A percentile compares a stretch with the other conserved stretches of the same genome.
phyloP scores from a whole-genome alignment of 2,797 vertebrate genomes.

The Scleropages formosus region DNA sequence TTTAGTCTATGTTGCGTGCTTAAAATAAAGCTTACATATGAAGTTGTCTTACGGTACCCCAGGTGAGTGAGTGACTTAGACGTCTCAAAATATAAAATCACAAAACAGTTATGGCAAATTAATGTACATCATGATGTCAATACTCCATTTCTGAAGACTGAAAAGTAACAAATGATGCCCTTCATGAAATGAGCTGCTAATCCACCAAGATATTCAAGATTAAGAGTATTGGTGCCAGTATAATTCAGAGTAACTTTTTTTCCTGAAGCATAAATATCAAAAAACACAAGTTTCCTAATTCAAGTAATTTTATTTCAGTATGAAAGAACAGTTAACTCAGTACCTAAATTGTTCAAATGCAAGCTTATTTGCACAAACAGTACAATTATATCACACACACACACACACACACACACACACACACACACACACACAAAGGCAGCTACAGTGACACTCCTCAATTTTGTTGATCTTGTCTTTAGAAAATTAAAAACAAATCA shows the following conservation, averaged over 20 bases:
- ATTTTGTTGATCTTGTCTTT: conserved; percentile 16
- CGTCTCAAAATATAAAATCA: too few relatives aligned
- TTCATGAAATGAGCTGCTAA: too few relatives aligned
- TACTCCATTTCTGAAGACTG: too few relatives aligned
- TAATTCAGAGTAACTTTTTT: neutral
- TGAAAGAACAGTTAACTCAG: conserved; percentile 41
- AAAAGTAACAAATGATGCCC: too few relatives aligned
- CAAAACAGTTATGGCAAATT: too few relatives aligned
- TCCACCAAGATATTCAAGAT: too few relatives aligned
- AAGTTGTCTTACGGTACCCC: too few relatives aligned
- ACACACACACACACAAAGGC: conserved; percentile 54
- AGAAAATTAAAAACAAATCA: conserved; percentile 49
- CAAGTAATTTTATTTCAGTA: conserved; percentile 47
- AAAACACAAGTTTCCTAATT: conserved; percentile 36
- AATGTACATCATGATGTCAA: too few relatives aligned
- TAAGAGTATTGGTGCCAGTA: too few relatives aligned
- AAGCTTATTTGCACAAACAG: conserved; percentile 65
- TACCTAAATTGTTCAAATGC: conserved; percentile 49
- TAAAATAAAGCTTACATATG: too few relatives aligned
- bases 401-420: conserved; percentile 57
- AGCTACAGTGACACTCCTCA: conserved; percentile 36
- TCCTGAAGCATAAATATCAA: conserved; percentile 5
- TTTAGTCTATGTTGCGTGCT: too few relatives aligned
- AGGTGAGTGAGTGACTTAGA: too few relatives aligned
- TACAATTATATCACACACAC: conserved; percentile 48